Percentiles rank a stretch among this genome's conserved stretches.
Evolutionary conservation across 2,113 vertebrate species (phyloP).

Genomic region (Micronycteris hirsuta): DNA sequence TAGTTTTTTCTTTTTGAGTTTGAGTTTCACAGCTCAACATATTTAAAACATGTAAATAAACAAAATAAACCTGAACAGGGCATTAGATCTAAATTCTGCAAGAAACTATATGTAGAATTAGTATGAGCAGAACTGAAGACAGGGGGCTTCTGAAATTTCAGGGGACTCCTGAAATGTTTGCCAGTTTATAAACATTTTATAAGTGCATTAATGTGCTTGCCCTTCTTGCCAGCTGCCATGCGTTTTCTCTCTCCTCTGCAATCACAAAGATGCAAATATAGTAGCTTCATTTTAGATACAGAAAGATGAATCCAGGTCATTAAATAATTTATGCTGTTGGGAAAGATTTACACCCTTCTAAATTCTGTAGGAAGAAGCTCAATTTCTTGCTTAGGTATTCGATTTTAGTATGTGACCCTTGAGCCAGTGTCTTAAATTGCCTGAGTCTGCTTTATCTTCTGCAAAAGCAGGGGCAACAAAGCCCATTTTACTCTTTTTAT

Average conservation of each 20-base stretch:
- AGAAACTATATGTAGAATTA: not conserved
- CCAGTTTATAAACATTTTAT: slow-evolving; percentile 46
- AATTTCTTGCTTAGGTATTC: not conserved
- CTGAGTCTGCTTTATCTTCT: not conserved
- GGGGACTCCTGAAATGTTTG: not conserved
- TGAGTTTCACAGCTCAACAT: not conserved
- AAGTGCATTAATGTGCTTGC: slow-evolving; percentile 21
- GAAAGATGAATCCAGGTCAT: slow-evolving; percentile 56
- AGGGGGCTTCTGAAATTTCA: not conserved
- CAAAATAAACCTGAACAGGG: not conserved
- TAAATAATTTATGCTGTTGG: slow-evolving; percentile 43
- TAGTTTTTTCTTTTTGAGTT: not conserved
- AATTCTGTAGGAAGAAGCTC: slow-evolving; percentile 26
- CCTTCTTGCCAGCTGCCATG: slow-evolving; percentile 12
- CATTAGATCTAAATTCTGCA: not conserved
- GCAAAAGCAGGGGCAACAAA: not conserved
- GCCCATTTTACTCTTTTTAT: not conserved
- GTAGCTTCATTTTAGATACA: slow-evolving; percentile 36
- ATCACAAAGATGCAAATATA: slow-evolving; percentile 7
- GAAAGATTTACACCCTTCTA: slow-evolving; percentile 8
- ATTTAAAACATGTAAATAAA: not conserved
- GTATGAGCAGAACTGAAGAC: not conserved
- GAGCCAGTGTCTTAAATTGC: not conserved
- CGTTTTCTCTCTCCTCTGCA: not conserved
- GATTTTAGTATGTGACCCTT: not conserved